phyloP scores from a whole-genome alignment of 2,888 invertebrate species.

The Lasioglossum leucozonium region DNA sequence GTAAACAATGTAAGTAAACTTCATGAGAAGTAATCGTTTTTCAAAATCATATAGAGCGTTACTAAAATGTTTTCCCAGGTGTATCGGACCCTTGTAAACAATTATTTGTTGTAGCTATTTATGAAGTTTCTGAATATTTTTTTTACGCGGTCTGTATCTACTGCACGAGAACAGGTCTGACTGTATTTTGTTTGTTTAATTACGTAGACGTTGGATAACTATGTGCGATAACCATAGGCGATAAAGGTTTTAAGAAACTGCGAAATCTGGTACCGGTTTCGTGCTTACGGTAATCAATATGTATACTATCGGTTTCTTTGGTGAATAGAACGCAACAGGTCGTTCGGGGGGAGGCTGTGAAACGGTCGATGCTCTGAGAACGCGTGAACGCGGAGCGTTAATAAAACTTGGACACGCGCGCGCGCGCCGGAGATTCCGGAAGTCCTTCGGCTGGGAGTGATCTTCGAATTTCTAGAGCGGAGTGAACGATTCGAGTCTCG shows the following conservation, averaged over 20 bases:
- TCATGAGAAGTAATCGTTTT: too few relatives aligned
- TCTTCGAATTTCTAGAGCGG: conserved; percentile 67
- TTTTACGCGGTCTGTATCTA: too few relatives aligned
- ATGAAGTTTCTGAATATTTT: too few relatives aligned
- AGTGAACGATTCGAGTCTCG: conserved; percentile 52
- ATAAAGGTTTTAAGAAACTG: background rate
- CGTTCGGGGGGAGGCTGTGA: background rate
- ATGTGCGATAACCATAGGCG: background rate
- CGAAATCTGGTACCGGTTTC: background rate
- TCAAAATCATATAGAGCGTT: too few relatives aligned
- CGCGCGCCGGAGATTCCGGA: conserved; percentile 44
- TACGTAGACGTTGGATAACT: background rate
- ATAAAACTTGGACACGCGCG: background rate
- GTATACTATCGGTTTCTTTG: background rate
- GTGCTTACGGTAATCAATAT: background rate
- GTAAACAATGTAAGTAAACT: too few relatives aligned
- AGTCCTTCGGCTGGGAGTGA: conserved; percentile 14
- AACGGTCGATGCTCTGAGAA: background rate
- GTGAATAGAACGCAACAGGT: background rate
- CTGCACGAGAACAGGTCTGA: too few relatives aligned
- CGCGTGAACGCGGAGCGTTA: background rate
- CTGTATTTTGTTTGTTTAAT: background rate
- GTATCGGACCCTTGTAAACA: too few relatives aligned
- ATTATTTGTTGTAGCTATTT: too few relatives aligned
- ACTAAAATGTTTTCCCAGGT: too few relatives aligned